Conservation (phyloP, 1,140 invertebrate genomes). For the Chironomus striatipennis region DNA sequence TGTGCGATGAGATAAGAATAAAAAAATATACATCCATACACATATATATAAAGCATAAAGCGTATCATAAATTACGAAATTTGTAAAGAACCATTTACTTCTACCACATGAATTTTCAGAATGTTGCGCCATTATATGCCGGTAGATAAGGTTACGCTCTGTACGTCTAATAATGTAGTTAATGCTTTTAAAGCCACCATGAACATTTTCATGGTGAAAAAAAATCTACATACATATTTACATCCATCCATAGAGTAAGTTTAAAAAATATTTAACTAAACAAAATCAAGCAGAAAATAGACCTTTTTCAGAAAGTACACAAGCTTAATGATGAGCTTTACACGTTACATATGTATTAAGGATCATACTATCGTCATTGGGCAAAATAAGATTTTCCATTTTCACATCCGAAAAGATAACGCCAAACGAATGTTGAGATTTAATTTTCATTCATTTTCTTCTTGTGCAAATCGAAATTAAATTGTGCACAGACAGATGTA, state of each 20-base stretch:
- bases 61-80: slow-evolving; percentile 19
- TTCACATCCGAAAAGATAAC: too few species aligned
- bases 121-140: slow-evolving; percentile 15
- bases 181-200: slow-evolving; percentile 12
- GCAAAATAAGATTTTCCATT: too few species aligned
- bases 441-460: too few species aligned
- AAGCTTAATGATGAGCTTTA: too few species aligned
- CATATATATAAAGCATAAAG: not conserved
- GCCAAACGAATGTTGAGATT: too few species aligned
- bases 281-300: slow-evolving; percentile 2
- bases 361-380: too few species aligned
- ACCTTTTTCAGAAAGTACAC: not conserved
- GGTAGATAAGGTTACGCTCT: slow-evolving; percentile 12
- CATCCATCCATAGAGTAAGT: not conserved
- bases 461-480: too few species aligned
- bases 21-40: not conserved
- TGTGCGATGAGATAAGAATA: slow-evolving; percentile 2
- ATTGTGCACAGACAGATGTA: too few species aligned
- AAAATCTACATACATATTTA: too few species aligned
- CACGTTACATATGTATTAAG: too few species aligned
- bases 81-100: slow-evolving; percentile 21
- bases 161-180: slow-evolving; percentile 8
- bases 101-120: slow-evolving; percentile 4
- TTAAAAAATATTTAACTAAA: slow-evolving; percentile 6
- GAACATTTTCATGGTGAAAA: not conserved